phyloP scores from a whole-genome alignment of 2,113 vertebrate genomes.

The Mola mola region DNA sequence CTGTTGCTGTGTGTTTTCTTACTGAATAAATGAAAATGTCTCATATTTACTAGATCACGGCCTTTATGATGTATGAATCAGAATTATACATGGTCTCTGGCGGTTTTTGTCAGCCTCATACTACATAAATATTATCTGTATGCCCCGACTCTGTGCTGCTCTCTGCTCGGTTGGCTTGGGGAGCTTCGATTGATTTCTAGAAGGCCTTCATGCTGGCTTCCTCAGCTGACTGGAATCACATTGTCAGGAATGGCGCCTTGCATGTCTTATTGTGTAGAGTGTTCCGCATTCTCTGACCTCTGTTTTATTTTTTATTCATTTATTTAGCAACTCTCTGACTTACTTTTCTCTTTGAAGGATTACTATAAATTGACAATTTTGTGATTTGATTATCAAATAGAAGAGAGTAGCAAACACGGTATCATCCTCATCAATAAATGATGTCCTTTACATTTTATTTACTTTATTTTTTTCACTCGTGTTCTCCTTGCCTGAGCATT shows the following conservation, averaged over 20 bases:
- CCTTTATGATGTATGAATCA: constrained; percentile 75
- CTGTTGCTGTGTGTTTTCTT: constrained; percentile 60
- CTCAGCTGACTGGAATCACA: constrained; percentile 60
- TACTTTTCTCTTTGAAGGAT: background rate
- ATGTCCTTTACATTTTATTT: too few relatives aligned
- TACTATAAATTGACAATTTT: background rate
- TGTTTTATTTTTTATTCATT: background rate
- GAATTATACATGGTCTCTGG: constrained; percentile 74
- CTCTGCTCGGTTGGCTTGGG: constrained; percentile 69
- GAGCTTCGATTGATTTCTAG: constrained; percentile 74
- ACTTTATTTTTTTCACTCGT: too few relatives aligned
- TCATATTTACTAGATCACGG: constrained; percentile 68
- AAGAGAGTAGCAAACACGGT: too few relatives aligned
- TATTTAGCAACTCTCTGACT: background rate
- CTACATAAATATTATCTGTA: constrained; percentile 79
- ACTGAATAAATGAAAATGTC: constrained; percentile 61
- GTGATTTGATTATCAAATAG: too few relatives aligned
- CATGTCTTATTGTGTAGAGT: constrained; percentile 11
- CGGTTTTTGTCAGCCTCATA: constrained; percentile 58
- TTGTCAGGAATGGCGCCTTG: constrained; percentile 39
- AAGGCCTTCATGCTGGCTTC: constrained; percentile 65
- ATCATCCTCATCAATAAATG: too few relatives aligned
- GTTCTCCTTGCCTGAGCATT: too few relatives aligned
- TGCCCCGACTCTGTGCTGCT: constrained; percentile 49
- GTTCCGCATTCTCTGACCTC: background rate